Conservation (phyloP, 1,140 invertebrate species). For the Drosophila pectinifera region DNA sequence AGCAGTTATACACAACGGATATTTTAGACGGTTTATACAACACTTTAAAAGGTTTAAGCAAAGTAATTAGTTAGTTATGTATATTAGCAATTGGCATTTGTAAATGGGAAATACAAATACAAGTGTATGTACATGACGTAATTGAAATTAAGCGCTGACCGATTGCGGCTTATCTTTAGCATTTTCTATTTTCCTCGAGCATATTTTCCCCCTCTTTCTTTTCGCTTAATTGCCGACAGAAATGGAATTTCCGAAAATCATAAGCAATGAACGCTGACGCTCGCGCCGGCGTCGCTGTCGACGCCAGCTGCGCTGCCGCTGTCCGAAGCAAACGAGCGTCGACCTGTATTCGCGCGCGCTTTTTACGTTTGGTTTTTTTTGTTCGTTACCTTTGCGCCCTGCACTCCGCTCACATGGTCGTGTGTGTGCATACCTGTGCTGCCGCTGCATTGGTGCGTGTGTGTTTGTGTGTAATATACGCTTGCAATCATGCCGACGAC, state of each 20-base stretch:
- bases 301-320: constrained; percentile 20
- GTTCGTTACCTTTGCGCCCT: constrained; percentile 8
- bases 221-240: constrained; percentile 31
- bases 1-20: no score
- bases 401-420: constrained; percentile 4
- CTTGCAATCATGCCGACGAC: constrained; percentile 14
- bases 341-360: constrained; percentile 82
- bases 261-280: constrained; percentile 46
- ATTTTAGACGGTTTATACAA: no score
- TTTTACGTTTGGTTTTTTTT: constrained; percentile 66
- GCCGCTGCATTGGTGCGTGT: constrained; percentile 12
- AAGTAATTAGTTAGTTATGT: background rate
- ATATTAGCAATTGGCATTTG: background rate
- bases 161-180: constrained; percentile 10
- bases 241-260: constrained; percentile 81
- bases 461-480: constrained; percentile 3
- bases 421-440: constrained; percentile 46
- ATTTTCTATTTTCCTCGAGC: constrained; percentile 18
- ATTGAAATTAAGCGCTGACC: constrained; percentile 6
- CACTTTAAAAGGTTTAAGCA: no score
- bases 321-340: constrained; percentile 58
- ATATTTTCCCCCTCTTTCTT: background rate
- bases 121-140: no score
- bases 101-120: background rate
- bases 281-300: constrained; percentile 41